Evolutionary conservation across 2,888 invertebrate species (phyloP).

Genomic region (Harpalus rubripes): DNA sequence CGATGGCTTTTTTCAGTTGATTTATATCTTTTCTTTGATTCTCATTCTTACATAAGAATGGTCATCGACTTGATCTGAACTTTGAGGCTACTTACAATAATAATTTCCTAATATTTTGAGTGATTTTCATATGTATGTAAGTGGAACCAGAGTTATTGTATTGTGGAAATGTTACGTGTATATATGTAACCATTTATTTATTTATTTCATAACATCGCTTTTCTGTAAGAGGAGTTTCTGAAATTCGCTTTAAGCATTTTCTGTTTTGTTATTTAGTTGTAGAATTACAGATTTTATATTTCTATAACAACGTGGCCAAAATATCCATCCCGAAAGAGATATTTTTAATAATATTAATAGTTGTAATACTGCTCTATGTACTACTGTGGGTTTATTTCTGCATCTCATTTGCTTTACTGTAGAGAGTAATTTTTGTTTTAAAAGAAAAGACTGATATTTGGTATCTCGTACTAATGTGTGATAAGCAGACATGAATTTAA

Average conservation of each 20-base stretch:
- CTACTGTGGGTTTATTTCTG: slow-evolving; percentile 53
- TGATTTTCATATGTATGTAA: slow-evolving; percentile 14
- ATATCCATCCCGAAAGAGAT: slow-evolving; percentile 60
- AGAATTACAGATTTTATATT: slow-evolving; percentile 54
- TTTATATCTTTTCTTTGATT: no score
- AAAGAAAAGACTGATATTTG: slow-evolving; percentile 67
- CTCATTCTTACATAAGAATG: no score
- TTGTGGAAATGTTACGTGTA: slow-evolving; percentile 47
- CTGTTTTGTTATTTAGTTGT: slow-evolving; percentile 57
- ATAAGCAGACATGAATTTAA: slow-evolving; percentile 59
- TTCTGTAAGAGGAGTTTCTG: slow-evolving; percentile 13
- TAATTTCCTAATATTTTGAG: not conserved
- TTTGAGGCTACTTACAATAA: slow-evolving; percentile 7
- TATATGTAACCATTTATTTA: slow-evolving; percentile 55
- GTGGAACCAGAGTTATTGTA: slow-evolving; percentile 40
- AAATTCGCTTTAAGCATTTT: slow-evolving; percentile 50
- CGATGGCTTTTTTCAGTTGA: no score
- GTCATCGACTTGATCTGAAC: no score
- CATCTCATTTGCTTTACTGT: slow-evolving; percentile 34
- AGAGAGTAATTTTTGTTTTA: slow-evolving; percentile 52
- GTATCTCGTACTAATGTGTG: slow-evolving; percentile 67
- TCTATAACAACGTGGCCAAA: slow-evolving; percentile 63
- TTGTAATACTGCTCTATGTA: slow-evolving; percentile 18
- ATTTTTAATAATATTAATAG: slow-evolving; percentile 45
- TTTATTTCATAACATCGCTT: slow-evolving; percentile 43